These are phyloP conservation scores for Drosophila kanekoi DNA, from an alignment of 2,888 invertebrate genomes.

Conservation along the genomic window DNA sequence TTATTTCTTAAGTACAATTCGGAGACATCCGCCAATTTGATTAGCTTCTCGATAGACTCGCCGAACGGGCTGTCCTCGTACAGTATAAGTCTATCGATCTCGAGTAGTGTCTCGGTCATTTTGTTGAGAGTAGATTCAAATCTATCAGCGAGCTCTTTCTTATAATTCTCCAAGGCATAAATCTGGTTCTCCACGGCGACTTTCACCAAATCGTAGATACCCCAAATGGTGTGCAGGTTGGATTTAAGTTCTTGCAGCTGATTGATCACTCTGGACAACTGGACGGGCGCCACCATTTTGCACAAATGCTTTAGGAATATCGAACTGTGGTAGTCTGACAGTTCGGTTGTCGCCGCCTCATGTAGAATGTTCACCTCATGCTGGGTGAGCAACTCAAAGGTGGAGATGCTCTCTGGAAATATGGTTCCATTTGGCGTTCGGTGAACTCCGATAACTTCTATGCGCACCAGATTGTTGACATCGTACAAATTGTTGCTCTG, in stretches of 20 bases:
- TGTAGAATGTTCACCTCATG: no score
- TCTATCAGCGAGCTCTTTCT: conserved; percentile 84
- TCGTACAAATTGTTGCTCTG: conserved; percentile 44
- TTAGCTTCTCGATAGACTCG: conserved; percentile 87
- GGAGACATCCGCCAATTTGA: no score
- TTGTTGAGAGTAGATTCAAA: not conserved
- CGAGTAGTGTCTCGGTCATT: not conserved
- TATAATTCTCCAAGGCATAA: conserved; percentile 87
- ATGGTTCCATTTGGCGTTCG: not conserved
- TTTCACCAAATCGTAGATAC: conserved; percentile 44
- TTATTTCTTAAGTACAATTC: conserved; percentile 86
- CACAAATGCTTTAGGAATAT: conserved; percentile 37
- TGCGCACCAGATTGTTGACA: conserved; percentile 26
- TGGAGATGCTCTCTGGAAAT: not conserved
- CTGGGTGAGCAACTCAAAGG: no score
- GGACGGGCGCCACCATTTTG: conserved; percentile 39
- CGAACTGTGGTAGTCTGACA: conserved; percentile 39
- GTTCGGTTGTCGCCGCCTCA: not conserved
- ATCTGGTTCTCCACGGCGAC: conserved; percentile 82
- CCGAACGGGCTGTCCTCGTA: conserved; percentile 85
- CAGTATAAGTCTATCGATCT: conserved; percentile 48
- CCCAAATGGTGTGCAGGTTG: conserved; percentile 39
- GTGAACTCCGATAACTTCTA: conserved; percentile 17
- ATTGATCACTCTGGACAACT: conserved; percentile 29
- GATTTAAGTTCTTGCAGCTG: conserved; percentile 30